phyloP scores from a whole-genome alignment of 2,113 vertebrate genomes.

The Morone saxatilis region DNA sequence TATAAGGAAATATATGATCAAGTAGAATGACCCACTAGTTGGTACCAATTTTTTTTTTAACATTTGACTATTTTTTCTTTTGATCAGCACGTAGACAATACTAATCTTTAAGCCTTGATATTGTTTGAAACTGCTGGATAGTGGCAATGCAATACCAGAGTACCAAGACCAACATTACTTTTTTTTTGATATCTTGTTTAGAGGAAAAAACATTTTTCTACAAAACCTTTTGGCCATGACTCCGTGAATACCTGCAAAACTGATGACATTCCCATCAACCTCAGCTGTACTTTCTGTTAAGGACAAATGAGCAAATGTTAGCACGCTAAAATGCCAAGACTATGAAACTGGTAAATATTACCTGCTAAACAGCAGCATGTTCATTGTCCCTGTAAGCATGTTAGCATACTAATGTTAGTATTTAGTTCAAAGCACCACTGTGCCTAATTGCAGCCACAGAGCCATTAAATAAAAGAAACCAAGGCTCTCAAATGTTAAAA shows the following conservation, averaged over 20 bases:
- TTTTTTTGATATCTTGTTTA: not conserved
- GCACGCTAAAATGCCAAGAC: not conserved
- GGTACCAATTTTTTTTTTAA: not conserved
- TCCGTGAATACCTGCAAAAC: not conserved
- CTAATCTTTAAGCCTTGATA: not conserved
- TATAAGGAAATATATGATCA: not conserved
- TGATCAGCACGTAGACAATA: not conserved
- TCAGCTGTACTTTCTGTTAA: not conserved
- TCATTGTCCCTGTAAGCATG: not conserved
- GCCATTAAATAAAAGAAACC: not conserved
- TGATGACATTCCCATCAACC: not conserved
- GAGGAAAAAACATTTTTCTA: not conserved
- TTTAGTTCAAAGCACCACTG: not conserved
- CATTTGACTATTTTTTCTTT: not conserved
- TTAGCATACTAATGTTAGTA: no score
- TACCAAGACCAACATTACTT: not conserved
- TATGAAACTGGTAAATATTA: no score
- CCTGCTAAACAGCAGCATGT: not conserved
- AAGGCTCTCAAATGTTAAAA: no score
- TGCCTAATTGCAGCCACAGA: not conserved
- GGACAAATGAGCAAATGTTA: not conserved
- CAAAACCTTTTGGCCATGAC: not conserved
- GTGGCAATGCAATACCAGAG: no score
- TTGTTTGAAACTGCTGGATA: not conserved
- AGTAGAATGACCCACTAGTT: not conserved